Evolutionary conservation across 2,888 invertebrate species (phyloP).

Genomic region (Charanyca ferruginea): DNA sequence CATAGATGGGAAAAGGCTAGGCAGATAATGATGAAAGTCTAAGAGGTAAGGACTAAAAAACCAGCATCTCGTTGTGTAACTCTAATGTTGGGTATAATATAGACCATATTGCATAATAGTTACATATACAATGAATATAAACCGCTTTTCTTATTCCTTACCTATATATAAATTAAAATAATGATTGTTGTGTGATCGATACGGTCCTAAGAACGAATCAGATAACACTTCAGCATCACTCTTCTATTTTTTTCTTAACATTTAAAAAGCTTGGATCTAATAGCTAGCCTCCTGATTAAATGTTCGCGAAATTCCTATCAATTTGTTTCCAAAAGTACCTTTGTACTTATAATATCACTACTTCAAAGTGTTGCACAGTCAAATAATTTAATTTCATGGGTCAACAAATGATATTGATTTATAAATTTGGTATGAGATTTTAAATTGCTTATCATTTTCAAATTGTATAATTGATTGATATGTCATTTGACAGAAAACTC

Average conservation of each 20-base stretch:
- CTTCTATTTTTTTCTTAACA: too few species aligned
- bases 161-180: neutral
- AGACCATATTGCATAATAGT: slow-evolving; percentile 1
- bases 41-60: too few species aligned
- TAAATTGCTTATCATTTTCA: too few species aligned
- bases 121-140: neutral
- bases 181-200: neutral
- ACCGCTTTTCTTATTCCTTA: slow-evolving; percentile 13
- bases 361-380: neutral
- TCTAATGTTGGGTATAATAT: neutral
- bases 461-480: too few species aligned
- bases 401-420: too few species aligned
- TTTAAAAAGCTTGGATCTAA: too few species aligned
- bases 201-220: neutral
- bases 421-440: too few species aligned
- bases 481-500: too few species aligned
- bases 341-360: neutral
- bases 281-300: too few species aligned
- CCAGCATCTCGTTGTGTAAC: neutral
- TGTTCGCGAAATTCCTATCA: too few species aligned
- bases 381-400: neutral
- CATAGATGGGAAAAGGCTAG: too few species aligned
- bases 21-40: too few species aligned
- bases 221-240: neutral
- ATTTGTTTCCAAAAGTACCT: neutral